Evolutionary conservation across 2,888 invertebrate genomes (phyloP), one percentile per base, ranked within the genome.

Genomic region (Nymphalis c-album): DNA sequence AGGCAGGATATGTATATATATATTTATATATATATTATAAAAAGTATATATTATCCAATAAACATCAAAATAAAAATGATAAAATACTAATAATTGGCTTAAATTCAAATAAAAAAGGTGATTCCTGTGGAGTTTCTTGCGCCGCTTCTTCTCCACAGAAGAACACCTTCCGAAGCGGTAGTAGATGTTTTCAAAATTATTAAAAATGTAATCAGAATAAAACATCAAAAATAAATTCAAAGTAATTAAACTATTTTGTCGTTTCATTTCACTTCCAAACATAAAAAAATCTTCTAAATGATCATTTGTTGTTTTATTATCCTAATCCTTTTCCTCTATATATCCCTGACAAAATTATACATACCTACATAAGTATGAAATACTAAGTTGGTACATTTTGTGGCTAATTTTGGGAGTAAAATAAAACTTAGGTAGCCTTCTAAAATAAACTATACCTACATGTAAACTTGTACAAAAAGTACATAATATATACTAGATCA

Each of bases 111-210:
- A 46, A 71, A 72, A 75, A 72, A 71, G 62, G 76, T 75, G 77
- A 74, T 76, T 18, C 75, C 72, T 72, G 74, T 76, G 88, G 90
- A 90, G 90, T 90, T 90, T 90, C 88, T 90, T 90, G 81, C 77
- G 77, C 87, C 88, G 88, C 81, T 88, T 90, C 89, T 90, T 90
- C 90, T 90, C 90, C 77, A 76, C 72, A 84, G 87, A 80, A 76
- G 86, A 76, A 78, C 78, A 83, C 82, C 80, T 87, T 87, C 71
- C 80, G 90, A 90, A 90, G 82, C 88, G 89, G 88, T 80, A 72
- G 77, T 77, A 77, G 70, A 63, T 59, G 65, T 68, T 67, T 62
- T 66, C 53, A 61, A 65, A 72, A 66, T 63, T 67, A 53, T 55
- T 67, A 70, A 69, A 61, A 73, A 73, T 68, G 17, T 60, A 63